A percentile compares a stretch with the other conserved stretches of the same genome.
phyloP scores from a whole-genome alignment of 2,113 vertebrate genomes.

The Syrrhaptes paradoxus region DNA sequence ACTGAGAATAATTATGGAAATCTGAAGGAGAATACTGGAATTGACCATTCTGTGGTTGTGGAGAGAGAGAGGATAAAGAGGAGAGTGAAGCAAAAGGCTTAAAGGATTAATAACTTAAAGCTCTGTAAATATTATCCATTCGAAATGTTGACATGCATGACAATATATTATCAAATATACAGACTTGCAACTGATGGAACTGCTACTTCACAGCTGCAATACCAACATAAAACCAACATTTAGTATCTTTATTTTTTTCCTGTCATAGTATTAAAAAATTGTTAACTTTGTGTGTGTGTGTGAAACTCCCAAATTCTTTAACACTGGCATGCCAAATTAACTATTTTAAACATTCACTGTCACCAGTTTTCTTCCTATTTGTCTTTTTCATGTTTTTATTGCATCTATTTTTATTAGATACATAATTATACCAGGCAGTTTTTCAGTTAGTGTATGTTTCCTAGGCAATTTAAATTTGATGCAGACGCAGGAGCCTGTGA shows the following conservation, averaged over 20 bases:
- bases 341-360: neutral
- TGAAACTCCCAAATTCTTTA: neutral
- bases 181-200: neutral
- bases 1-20: neutral
- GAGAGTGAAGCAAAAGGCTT: neutral
- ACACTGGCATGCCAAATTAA: neutral
- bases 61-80: neutral
- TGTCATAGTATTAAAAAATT: fast-evolving
- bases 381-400: neutral
- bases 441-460: neutral
- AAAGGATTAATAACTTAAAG: neutral
- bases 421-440: neutral
- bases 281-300: neutral
- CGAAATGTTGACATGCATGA: neutral
- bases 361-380: neutral
- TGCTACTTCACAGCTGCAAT: neutral
- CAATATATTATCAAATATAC: neutral
- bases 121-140: neutral
- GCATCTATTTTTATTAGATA: neutral
- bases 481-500: neutral
- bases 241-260: neutral
- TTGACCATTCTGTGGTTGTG: neutral
- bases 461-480: neutral
- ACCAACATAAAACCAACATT: neutral
- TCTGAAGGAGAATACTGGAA: neutral